Evolutionary conservation across 2,797 vertebrate genomes (phyloP), one percentile per base, ranked within the genome.

Genomic region (Cryptoblepharus egeriae): DNA sequence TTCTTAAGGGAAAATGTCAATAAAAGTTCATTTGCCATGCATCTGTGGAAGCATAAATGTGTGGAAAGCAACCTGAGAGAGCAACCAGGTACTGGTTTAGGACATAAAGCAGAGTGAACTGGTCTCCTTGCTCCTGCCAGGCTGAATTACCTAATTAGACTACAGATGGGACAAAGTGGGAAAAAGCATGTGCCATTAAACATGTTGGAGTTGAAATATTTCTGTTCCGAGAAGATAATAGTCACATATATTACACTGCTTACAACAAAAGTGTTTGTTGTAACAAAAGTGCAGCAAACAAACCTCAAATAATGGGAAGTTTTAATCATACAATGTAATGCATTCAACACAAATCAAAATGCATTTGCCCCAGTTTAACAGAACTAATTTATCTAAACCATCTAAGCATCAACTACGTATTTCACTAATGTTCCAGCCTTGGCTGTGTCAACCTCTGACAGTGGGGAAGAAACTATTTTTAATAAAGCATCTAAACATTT

Each of bases 401-500:
- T 75, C 77, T 83, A 87, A 82, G 77, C 84, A 83, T 83, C 28
- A 85, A 75, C 72, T 72, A 90, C 0, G 1, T 80, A 61, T 85
- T 78, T 82, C 80, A 81, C 74, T 77, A 81, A 76, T 0, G 0
- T 79, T 85, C 63, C 39, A 72, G 60, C 5, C 9, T 49, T 83
- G 30, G 0, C 71, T 80, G 76, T 52, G 75, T 88, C 75, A 82
- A 75, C 0, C 55, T 82, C 80, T 39, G 45, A 69, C 42, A 86
- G 64, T 80, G 63, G 12, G 70, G 65, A 85, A 77, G 79, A 88
- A 67, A 83, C 22, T 55, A 88, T 61, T 83, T 86, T 83, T 85
- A 83, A 64, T 24, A 86, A 88, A 87, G 81, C 67, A 39, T 39
- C 45, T 35, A 75, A 63, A 61, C 8, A 24, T 83, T 65, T 42